A percentile compares a stretch with the other conserved stretches of the same genome.
These are phyloP conservation scores for Phenacoccus solenopsis DNA, from an alignment of 1,140 invertebrate species.

Conservation along the genomic window DNA sequence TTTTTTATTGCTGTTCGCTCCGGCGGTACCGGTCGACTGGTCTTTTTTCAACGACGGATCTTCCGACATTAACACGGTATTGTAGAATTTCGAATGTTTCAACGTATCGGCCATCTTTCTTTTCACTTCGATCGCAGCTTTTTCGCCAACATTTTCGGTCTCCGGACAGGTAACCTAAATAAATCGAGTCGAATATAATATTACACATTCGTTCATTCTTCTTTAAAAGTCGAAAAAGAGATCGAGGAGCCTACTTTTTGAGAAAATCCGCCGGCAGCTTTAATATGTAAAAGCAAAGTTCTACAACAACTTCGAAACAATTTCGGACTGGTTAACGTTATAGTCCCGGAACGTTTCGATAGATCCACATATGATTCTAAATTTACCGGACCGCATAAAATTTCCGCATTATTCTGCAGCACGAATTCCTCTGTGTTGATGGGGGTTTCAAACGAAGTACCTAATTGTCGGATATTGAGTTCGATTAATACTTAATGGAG, in stretches of 20 bases:
- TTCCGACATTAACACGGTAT: not conserved
- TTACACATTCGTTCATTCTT: not conserved
- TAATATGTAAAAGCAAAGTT: conserved; percentile 73
- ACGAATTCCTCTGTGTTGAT: conserved; percentile 67
- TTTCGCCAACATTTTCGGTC: not conserved
- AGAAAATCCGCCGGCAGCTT: conserved; percentile 41
- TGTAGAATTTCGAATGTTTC: not conserved
- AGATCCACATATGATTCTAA: conserved; percentile 67
- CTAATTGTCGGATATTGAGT: no score
- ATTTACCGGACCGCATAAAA: conserved; percentile 74
- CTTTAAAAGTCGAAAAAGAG: not conserved
- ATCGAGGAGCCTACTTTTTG: not conserved
- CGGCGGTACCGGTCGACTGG: not conserved
- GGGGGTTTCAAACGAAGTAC: conserved; percentile 51
- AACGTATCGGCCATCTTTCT: not conserved
- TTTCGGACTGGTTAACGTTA: conserved; percentile 75
- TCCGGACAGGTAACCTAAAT: not conserved
- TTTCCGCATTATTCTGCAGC: conserved; percentile 72
- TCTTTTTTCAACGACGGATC: not conserved
- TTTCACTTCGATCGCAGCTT: not conserved
- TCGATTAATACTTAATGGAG: no score
- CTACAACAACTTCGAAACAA: conserved; percentile 62
- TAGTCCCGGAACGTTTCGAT: conserved; percentile 64
- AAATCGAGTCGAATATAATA: not conserved
- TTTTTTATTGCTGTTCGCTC: conserved; percentile 20